Evolutionary conservation across 2,113 vertebrate genomes (phyloP).

Genomic region (Xiphophorus couchianus): DNA sequence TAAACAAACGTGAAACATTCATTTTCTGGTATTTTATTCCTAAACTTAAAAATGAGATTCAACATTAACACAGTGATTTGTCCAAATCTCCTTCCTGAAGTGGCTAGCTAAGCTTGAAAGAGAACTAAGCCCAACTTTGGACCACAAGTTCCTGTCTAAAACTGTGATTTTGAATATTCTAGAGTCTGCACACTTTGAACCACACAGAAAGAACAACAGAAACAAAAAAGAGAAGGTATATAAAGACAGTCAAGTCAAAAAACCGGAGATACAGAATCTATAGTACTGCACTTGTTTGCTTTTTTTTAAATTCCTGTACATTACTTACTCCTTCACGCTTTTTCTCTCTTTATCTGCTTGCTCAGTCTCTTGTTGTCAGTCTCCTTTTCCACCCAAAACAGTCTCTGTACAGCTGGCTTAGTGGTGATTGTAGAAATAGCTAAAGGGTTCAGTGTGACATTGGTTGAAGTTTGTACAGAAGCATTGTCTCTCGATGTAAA

Average conservation of each 20-base stretch:
- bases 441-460: constrained; percentile 94
- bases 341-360: neutral
- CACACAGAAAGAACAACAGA: constrained; percentile 85
- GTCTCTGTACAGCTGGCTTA: constrained; percentile 93
- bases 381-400: constrained; percentile 8
- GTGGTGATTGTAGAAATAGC: constrained; percentile 93
- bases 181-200: constrained; percentile 92
- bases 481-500: constrained; percentile 87
- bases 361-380: constrained; percentile 4
- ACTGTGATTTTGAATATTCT: constrained; percentile 86
- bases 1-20: constrained; percentile 52
- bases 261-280: constrained; percentile 95
- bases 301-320: constrained; percentile 68
- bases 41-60: constrained; percentile 33
- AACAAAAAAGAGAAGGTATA: constrained; percentile 87
- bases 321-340: constrained; percentile 23
- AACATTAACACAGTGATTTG: neutral
- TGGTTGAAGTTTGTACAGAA: constrained; percentile 92
- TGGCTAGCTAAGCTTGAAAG: constrained; percentile 58
- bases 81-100: constrained; percentile 64
- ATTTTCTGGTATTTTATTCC: constrained; percentile 44
- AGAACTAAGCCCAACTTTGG: constrained; percentile 48
- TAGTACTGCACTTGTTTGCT: constrained; percentile 84
- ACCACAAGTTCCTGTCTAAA: constrained; percentile 81
- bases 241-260: constrained; percentile 99